Evolutionary conservation across 2,888 invertebrate genomes (phyloP).

Genomic region (Tipula unca): DNA sequence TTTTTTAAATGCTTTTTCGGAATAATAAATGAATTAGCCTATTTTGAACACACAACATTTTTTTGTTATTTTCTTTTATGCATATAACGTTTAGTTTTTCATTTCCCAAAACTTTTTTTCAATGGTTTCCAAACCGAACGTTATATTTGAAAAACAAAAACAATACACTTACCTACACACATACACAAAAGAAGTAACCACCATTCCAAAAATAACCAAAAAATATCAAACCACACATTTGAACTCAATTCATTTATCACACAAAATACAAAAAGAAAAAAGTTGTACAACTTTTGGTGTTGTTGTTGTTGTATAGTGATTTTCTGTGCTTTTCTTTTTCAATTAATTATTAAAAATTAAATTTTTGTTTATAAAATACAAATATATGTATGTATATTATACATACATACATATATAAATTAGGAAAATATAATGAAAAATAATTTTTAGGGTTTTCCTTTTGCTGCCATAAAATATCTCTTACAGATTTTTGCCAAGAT

Average conservation of each 20-base stretch:
- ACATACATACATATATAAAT: neutral
- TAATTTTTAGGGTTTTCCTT: neutral
- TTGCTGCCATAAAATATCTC: neutral
- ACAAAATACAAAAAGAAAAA: neutral
- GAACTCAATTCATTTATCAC: conserved; percentile 3
- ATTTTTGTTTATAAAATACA: neutral
- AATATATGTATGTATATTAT: neutral
- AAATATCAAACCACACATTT: neutral
- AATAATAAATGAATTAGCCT: neutral
- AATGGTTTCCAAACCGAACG: neutral
- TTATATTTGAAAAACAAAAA: neutral
- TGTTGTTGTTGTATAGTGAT: neutral
- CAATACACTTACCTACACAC: neutral
- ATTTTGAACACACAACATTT: too few species aligned
- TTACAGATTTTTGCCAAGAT: neutral
- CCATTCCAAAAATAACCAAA: neutral
- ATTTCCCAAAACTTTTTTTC: neutral
- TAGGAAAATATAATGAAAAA: neutral
- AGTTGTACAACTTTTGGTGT: neutral
- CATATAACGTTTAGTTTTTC: neutral
- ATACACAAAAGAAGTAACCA: neutral
- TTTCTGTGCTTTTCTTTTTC: neutral
- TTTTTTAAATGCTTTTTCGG: neutral
- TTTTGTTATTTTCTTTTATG: neutral
- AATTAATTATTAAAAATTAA: neutral